Evolutionary conservation across 2,113 vertebrate species (phyloP).

Genomic region (Mirounga angustirostris): DNA sequence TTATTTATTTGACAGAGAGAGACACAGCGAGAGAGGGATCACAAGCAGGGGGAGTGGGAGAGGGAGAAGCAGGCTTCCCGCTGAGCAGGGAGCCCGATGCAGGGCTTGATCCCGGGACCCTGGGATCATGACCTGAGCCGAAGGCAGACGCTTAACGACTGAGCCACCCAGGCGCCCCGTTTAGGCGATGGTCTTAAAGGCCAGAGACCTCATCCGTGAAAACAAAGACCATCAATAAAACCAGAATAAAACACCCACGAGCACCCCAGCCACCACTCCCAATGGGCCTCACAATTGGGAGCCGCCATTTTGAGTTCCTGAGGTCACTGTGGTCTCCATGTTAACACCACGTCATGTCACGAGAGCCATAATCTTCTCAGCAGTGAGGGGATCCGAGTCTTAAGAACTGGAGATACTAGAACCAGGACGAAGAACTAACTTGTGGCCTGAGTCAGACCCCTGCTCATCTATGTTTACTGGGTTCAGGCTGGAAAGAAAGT

Average conservation of each 20-base stretch:
- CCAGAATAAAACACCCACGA: neutral
- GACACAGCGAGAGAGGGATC: too few species aligned
- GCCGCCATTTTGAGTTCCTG: neutral
- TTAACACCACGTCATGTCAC: accelerated
- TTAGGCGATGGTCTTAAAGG: neutral
- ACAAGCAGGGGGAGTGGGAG: too few species aligned
- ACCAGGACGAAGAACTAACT: neutral
- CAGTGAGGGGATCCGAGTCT: neutral
- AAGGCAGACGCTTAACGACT: too few species aligned
- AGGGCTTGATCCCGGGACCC: too few species aligned
- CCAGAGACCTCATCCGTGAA: neutral
- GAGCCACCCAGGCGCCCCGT: neutral
- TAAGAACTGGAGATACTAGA: neutral
- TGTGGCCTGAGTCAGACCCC: neutral
- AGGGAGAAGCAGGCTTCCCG: too few species aligned
- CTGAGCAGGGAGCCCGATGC: too few species aligned
- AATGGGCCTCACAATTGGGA: neutral
- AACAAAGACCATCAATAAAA: neutral
- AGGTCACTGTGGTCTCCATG: neutral
- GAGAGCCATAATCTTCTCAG: neutral
- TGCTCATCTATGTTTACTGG: neutral
- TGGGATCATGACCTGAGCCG: too few species aligned
- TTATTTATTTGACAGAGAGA: too few species aligned
- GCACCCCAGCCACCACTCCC: neutral
- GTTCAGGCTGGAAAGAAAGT: neutral